These are phyloP conservation scores for Coreoperca whiteheadi DNA, from an alignment of 2,113 vertebrate species.

Conservation along the genomic window DNA sequence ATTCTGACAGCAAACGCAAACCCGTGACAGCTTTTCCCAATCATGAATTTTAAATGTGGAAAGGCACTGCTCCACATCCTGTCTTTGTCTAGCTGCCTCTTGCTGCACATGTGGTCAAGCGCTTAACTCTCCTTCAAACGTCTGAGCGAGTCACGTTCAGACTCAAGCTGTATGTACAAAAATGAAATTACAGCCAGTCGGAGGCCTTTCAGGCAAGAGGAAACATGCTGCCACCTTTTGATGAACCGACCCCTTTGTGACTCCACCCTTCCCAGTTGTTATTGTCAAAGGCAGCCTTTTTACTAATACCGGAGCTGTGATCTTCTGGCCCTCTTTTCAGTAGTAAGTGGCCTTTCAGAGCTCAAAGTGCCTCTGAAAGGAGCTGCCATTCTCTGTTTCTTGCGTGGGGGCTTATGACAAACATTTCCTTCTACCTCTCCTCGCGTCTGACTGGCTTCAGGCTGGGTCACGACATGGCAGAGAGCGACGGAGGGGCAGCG, in stretches of 20 bases:
- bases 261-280: neutral
- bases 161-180: neutral
- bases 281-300: slow-evolving; percentile 7
- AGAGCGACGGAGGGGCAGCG: neutral
- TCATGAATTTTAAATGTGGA: no score
- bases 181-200: neutral
- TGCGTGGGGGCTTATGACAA: neutral
- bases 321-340: neutral
- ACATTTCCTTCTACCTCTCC: no score
- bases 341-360: neutral
- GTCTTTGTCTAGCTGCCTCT: neutral
- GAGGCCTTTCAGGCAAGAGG: neutral
- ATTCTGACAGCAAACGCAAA: no score
- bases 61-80: no score
- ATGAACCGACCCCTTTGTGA: neutral
- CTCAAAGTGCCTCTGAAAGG: slow-evolving; percentile 7
- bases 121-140: neutral
- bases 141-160: neutral
- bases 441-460: neutral
- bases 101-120: neutral
- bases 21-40: no score
- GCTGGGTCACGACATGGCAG: slow-evolving; percentile 9
- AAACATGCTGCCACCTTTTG: neutral
- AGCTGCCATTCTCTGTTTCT: neutral
- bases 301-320: neutral